Percentiles rank a stretch among this genome's conserved stretches.
These are phyloP conservation scores for Trissoscelio sp. DNA, from an alignment of 2,888 invertebrate species.

Conservation along the genomic window DNA sequence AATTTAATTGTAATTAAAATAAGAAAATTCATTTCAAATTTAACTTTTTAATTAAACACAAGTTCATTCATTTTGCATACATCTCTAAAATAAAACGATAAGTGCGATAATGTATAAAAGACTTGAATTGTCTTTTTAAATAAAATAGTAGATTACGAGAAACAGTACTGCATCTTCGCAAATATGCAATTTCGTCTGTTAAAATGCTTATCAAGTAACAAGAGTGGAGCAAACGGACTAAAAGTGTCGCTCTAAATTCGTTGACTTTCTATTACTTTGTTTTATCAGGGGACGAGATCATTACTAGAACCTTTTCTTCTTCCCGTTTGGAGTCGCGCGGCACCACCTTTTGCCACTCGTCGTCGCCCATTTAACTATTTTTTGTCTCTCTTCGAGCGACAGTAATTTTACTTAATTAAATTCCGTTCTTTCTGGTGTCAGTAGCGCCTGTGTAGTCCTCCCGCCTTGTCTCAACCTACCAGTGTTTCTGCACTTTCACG, in stretches of 20 bases:
- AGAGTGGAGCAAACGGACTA: constrained; percentile 3
- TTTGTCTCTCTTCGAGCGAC: constrained; percentile 75
- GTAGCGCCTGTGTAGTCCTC: constrained; percentile 39
- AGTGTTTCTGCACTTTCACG: constrained; percentile 35
- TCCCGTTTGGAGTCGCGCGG: constrained; percentile 72
- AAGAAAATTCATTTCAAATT: no score
- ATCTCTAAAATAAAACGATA: no score
- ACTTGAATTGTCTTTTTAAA: no score
- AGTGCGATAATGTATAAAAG: no score
- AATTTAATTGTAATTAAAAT: no score
- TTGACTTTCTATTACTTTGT: constrained; percentile 81
- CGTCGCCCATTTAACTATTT: constrained; percentile 72
- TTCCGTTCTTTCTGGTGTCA: constrained; percentile 81
- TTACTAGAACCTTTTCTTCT: constrained; percentile 73
- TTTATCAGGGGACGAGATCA: constrained; percentile 82
- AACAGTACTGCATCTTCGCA: not conserved
- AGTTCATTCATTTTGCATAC: no score
- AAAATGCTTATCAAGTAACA: constrained; percentile 26
- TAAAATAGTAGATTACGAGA: not conserved
- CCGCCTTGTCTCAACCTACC: constrained; percentile 39
- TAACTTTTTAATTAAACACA: no score
- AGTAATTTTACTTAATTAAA: constrained; percentile 83
- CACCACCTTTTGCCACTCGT: constrained; percentile 73
- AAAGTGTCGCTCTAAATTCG: constrained; percentile 74
- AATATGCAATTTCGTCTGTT: constrained; percentile 10